Base-by-base conservation (phyloP, 37 sponge, comb jelly and placozoan genomes). In the Axinella damicornis region DNA sequence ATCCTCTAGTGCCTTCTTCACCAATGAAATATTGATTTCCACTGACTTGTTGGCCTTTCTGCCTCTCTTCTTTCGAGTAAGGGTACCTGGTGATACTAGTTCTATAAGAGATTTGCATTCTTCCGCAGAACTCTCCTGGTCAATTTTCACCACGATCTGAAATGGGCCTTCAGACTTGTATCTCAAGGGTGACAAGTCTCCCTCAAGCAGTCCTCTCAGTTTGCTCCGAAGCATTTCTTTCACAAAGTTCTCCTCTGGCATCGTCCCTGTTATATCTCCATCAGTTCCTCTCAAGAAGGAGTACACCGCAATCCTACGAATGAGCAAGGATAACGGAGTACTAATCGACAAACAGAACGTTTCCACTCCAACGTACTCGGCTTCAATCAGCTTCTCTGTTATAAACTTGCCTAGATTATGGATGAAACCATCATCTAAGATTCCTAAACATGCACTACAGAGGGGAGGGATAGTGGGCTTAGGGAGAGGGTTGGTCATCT, bases 361-460 rank as follows among this genome's bases (percentile, higher is more conserved):
- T 16, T 70, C 28, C 38, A 92, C 69, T 46, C 77, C 88, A 38
- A 35, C 35, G 25, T 81, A 81, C 11, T 57, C 24, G 19, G 67
- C 66, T 39, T 80, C 31, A 19, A 58, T 30, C 25, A 85, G 35
- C 34, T 69, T 32, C 21, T 73, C 78, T 32, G 73, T 37, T 27
- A 91, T 65, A 20, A 24, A 37, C 16, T 53, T 12, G 31, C 39
- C 69, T 18, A 91, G 73, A 0, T 69, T 41, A 12, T 57, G 38
- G 14, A 85, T 54, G 41, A 39, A 68, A 15, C 9, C 25, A 13
- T 60, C 57, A 30, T 80, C 69, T 17, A 85, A 66, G 0, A 82
- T 41, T 41, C 91, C 91, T 2, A 80, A 33, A 69, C 91, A 91
- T 25, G 73, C 73, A 33, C 38, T 33, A 18, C 83, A 83, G 5